phyloP scores from a whole-genome alignment of 2,113 vertebrate genomes.

The Pteropus alecto region DNA sequence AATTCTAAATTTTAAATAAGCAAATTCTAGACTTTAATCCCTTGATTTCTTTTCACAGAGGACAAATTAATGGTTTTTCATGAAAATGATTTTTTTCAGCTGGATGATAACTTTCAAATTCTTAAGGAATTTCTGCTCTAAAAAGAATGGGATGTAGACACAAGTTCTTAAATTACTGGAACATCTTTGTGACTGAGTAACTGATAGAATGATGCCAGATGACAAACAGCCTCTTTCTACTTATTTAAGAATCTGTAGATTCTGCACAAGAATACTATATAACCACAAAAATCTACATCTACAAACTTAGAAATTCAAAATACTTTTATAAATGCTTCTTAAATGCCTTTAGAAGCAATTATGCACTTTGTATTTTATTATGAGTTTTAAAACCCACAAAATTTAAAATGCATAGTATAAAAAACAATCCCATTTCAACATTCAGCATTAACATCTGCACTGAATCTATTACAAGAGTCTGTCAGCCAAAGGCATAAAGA shows the following conservation, averaged over 20 bases:
- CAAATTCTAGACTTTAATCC: conserved; percentile 40
- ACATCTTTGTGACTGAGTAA: not conserved
- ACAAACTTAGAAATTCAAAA: conserved; percentile 23
- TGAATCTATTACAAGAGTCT: not conserved
- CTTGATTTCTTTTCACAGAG: conserved; percentile 17
- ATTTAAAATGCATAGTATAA: not conserved
- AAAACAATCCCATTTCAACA: conserved; percentile 10
- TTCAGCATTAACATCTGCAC: not conserved
- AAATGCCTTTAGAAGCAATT: conserved; percentile 25
- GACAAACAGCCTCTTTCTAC: not conserved
- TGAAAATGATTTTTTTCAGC: conserved; percentile 29
- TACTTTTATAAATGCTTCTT: conserved; percentile 30
- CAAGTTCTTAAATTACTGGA: not conserved
- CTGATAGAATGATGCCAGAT: not conserved
- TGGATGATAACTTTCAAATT: conserved; percentile 37
- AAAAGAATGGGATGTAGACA: not conserved
- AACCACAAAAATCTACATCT: not conserved
- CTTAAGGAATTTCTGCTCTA: conserved; percentile 29
- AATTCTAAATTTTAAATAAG: not conserved
- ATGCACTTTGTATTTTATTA: conserved; percentile 13
- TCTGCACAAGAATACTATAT: not conserved
- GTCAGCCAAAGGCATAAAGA: not conserved
- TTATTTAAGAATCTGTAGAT: conserved; percentile 24
- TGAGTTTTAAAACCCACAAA: conserved; percentile 3
- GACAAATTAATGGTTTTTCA: conserved; percentile 35